A percentile compares a stretch with the other conserved stretches of the same genome.
Conservation (phyloP, 2,797 vertebrate genomes). For the Caiman crocodilus region DNA sequence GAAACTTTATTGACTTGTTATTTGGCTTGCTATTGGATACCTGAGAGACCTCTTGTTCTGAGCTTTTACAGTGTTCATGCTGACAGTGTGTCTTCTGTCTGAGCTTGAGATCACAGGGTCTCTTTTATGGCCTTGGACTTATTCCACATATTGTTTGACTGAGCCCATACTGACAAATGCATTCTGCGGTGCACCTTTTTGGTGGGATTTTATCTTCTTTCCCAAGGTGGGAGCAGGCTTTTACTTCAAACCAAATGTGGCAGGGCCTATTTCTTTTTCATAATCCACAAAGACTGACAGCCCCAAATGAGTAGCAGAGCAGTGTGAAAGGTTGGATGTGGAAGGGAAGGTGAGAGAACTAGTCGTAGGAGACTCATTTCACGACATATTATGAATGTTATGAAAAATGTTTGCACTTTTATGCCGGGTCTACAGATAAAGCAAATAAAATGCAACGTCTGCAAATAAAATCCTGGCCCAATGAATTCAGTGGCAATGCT, state of each 20-base stretch:
- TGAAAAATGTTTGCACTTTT: not conserved
- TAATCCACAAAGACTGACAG: not conserved
- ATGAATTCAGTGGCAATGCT: not conserved
- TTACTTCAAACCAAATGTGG: not conserved
- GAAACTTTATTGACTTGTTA: not conserved
- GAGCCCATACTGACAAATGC: not conserved
- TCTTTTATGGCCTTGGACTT: not conserved
- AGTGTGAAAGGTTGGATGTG: not conserved
- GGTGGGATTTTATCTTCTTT: accelerated
- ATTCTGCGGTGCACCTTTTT: not conserved
- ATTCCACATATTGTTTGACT: not conserved
- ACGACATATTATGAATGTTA: not conserved
- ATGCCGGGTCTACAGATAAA: not conserved
- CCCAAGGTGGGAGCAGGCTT: not conserved
- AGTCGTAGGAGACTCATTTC: not conserved
- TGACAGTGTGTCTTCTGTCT: not conserved
- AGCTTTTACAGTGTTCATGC: not conserved
- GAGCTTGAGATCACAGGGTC: not conserved
- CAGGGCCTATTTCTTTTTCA: not conserved
- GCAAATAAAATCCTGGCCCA: not conserved
- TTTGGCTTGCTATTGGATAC: not conserved
- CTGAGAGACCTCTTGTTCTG: not conserved
- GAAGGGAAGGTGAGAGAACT: not conserved
- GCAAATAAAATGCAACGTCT: accelerated
- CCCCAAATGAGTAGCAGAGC: not conserved